These are phyloP conservation scores for Leucosticte australis DNA, from an alignment of 2,113 vertebrate species.

Conservation along the genomic window DNA sequence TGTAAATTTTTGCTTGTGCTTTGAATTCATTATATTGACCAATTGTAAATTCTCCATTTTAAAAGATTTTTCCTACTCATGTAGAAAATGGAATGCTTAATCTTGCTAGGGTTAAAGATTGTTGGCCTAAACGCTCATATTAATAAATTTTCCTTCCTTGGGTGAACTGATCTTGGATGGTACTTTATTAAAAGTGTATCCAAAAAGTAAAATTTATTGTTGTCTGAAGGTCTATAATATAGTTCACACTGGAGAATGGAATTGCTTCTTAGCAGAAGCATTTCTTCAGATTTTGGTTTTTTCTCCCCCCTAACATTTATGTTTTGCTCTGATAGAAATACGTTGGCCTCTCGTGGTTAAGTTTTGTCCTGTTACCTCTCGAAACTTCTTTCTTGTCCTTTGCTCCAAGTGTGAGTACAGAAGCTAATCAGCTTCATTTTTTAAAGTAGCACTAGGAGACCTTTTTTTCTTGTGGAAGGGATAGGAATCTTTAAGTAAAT, in stretches of 20 bases:
- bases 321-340: background rate
- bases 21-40: background rate
- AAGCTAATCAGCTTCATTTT: background rate
- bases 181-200: background rate
- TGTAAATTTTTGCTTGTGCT: background rate
- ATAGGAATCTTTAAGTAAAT: background rate
- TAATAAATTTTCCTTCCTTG: background rate
- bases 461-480: background rate
- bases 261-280: background rate
- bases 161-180: background rate
- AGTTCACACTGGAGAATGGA: background rate
- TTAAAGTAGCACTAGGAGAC: background rate
- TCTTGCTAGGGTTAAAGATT: background rate
- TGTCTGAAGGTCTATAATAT: background rate
- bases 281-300: background rate
- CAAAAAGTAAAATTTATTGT: background rate
- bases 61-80: background rate
- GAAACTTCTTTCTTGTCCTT: background rate
- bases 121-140: background rate
- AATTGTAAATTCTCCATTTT: background rate
- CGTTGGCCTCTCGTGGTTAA: background rate
- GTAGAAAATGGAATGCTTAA: background rate
- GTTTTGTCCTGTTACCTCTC: background rate
- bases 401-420: background rate
- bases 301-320: background rate